Evolutionary conservation across 2,113 vertebrate species (phyloP).

Genomic region (Circaetus cinerascens): DNA sequence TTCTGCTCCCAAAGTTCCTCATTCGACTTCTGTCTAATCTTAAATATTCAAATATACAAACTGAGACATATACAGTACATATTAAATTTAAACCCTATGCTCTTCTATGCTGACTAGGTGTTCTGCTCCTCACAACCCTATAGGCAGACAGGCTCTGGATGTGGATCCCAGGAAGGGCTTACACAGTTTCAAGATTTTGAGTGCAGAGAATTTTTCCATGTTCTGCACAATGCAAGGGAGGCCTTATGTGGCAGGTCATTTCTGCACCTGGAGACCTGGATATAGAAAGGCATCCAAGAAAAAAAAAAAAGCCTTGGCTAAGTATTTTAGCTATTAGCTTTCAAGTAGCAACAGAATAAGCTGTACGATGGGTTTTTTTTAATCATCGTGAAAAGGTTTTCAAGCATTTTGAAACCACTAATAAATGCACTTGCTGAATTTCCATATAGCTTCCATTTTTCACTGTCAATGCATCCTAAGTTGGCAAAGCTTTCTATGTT

Average conservation of each 20-base stretch:
- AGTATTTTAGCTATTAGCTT: background rate
- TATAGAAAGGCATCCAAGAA: background rate
- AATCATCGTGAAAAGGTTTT: background rate
- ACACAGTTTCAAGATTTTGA: background rate
- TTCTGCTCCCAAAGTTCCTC: background rate
- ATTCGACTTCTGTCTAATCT: background rate
- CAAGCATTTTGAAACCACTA: background rate
- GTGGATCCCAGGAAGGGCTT: background rate
- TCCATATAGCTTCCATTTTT: background rate
- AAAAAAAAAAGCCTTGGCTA: background rate
- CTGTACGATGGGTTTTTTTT: background rate
- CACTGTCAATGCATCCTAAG: background rate
- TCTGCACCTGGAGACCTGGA: background rate
- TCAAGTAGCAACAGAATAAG: background rate
- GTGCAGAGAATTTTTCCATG: background rate
- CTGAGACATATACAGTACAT: background rate
- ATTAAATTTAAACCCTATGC: background rate
- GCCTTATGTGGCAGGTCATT: background rate
- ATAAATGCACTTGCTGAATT: conserved; percentile 3
- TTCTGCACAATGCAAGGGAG: background rate
- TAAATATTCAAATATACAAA: background rate
- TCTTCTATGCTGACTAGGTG: background rate
- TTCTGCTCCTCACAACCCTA: background rate
- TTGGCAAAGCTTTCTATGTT: background rate
- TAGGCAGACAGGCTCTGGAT: background rate